Percentiles rank a stretch among this genome's conserved stretches.
Evolutionary conservation across 1,140 invertebrate species (phyloP).

Genomic region (Pristionchus pacificus): DNA sequence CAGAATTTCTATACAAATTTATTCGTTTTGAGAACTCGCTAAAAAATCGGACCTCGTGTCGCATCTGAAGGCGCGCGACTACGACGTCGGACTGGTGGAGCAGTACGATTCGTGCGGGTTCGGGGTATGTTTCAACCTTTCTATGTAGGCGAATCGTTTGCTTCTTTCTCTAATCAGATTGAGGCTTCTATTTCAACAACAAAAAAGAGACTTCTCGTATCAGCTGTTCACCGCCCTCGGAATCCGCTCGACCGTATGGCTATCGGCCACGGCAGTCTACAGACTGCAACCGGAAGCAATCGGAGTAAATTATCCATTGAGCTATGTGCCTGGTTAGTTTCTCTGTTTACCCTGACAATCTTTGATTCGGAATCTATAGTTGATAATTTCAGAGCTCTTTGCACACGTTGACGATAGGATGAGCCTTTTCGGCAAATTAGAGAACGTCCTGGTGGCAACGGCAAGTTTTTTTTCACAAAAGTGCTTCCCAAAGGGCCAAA

Average conservation of each 20-base stretch:
- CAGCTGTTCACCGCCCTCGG: neutral
- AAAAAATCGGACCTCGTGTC: constrained; percentile 21
- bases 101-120: constrained; percentile 49
- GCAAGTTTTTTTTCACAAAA: constrained; percentile 5
- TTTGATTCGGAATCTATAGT: no score
- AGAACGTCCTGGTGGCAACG: constrained; percentile 39
- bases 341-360: neutral
- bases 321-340: constrained; percentile 47
- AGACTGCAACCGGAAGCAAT: constrained; percentile 40
- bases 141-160: no score
- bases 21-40: constrained; percentile 23
- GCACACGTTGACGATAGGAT: constrained; percentile 39
- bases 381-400: constrained; percentile 50
- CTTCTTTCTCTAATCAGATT: no score
- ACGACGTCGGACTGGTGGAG: constrained; percentile 45
- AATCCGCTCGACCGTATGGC: constrained; percentile 27
- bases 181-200: no score
- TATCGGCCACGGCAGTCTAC: constrained; percentile 42
- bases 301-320: constrained; percentile 42
- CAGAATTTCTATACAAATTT: no score
- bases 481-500: no score
- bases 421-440: constrained; percentile 36
- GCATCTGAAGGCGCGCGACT: constrained; percentile 23
- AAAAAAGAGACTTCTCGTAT: neutral
- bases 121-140: constrained; percentile 26